These are phyloP conservation scores for Oceanites oceanicus DNA, from an alignment of 2,113 vertebrate species.

Conservation along the genomic window DNA sequence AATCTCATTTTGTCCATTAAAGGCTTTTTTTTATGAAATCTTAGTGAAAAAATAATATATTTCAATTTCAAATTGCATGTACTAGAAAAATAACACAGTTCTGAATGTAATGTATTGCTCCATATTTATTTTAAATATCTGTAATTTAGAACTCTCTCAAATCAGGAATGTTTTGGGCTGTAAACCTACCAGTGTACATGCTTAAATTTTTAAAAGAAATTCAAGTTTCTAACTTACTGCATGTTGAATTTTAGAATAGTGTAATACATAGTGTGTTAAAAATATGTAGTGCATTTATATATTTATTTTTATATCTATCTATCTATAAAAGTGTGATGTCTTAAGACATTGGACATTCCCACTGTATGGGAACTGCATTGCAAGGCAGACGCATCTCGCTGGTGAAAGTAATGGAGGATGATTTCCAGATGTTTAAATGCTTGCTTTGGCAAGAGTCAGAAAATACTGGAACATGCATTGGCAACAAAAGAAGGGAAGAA, in stretches of 20 bases:
- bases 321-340: neutral
- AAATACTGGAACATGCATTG: slow-evolving; percentile 51
- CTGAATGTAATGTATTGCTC: neutral
- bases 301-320: neutral
- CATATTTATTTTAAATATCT: neutral
- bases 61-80: neutral
- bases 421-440: slow-evolving; percentile 74
- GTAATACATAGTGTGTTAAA: neutral
- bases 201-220: neutral
- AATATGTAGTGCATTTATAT: neutral
- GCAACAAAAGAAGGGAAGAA: slow-evolving; percentile 53
- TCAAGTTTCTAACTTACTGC: neutral
- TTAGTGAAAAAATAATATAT: neutral
- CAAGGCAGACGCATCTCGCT: slow-evolving; percentile 39
- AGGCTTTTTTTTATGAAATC: neutral
- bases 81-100: neutral
- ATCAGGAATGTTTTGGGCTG: neutral
- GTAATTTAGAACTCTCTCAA: neutral
- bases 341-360: neutral
- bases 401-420: slow-evolving; percentile 57
- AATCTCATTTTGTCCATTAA: neutral
- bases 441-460: slow-evolving; percentile 69
- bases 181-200: neutral
- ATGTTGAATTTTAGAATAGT: neutral
- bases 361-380: neutral